Percentiles rank a stretch among this genome's conserved stretches.
Evolutionary conservation across 2,113 vertebrate genomes (phyloP).

Genomic region (Leucosticte australis): DNA sequence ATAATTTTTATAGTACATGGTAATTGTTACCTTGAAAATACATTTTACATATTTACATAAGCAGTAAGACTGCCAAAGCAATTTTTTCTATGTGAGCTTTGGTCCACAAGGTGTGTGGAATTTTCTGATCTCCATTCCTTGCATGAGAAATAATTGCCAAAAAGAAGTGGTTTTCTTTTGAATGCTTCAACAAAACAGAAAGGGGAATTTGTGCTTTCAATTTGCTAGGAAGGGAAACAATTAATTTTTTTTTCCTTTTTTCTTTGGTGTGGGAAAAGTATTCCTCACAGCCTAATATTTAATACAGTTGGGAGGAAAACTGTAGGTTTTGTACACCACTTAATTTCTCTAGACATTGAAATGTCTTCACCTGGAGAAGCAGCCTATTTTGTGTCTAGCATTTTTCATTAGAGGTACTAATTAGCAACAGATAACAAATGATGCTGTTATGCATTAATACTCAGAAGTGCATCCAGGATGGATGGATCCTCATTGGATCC

Average conservation of each 20-base stretch:
- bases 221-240: neutral
- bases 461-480: neutral
- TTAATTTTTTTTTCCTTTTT: neutral
- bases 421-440: neutral
- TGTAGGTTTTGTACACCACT: neutral
- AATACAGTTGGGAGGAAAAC: neutral
- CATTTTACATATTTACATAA: neutral
- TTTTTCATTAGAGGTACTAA: neutral
- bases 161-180: neutral
- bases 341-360: neutral
- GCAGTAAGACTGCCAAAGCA: neutral
- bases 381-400: neutral
- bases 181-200: neutral
- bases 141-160: neutral
- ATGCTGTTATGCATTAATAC: neutral
- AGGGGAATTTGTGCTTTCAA: neutral
- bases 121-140: neutral
- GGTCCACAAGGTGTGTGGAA: neutral
- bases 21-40: neutral
- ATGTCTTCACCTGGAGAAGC: neutral
- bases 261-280: neutral
- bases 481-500: neutral
- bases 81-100: neutral
- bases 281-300: neutral
- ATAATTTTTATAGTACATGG: neutral